Evolutionary conservation across 2,113 vertebrate genomes (phyloP).

Genomic region (Bungarus multicinctus): DNA sequence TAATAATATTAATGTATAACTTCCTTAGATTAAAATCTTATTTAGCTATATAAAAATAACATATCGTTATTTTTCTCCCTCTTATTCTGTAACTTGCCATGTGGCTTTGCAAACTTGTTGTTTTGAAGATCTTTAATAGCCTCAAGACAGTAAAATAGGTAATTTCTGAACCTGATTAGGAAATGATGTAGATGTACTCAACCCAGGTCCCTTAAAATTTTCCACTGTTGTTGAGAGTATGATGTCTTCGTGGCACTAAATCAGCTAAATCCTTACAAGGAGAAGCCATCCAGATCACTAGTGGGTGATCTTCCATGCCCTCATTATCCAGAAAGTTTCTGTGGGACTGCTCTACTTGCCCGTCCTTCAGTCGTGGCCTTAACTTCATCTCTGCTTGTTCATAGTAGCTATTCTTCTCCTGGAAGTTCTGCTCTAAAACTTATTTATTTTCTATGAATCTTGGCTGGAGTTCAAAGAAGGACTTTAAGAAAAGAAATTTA

Average conservation of each 20-base stretch:
- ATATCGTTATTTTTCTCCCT: not conserved
- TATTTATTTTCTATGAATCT: not conserved
- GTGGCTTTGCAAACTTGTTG: not conserved
- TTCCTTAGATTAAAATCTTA: not conserved
- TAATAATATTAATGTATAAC: not conserved
- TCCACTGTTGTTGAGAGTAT: not conserved
- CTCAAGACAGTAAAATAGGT: not conserved
- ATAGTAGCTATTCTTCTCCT: not conserved
- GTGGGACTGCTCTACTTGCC: not conserved
- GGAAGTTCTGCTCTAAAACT: not conserved
- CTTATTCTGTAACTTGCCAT: not conserved
- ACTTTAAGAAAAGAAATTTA: not conserved
- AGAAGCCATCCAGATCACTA: not conserved
- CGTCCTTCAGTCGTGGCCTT: not conserved
- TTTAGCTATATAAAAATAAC: not conserved
- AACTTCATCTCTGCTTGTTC: not conserved
- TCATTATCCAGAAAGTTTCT: not conserved
- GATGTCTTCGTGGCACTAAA: not conserved
- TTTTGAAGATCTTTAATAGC: not conserved
- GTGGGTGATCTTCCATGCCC: not conserved
- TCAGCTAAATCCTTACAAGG: not conserved
- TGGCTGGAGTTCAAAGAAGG: not conserved
- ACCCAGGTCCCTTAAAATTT: not conserved
- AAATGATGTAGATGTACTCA: not conserved
- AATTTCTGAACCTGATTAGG: not conserved